Conservation (phyloP, 1,140 invertebrate species). For the Euglossa dilemma region DNA sequence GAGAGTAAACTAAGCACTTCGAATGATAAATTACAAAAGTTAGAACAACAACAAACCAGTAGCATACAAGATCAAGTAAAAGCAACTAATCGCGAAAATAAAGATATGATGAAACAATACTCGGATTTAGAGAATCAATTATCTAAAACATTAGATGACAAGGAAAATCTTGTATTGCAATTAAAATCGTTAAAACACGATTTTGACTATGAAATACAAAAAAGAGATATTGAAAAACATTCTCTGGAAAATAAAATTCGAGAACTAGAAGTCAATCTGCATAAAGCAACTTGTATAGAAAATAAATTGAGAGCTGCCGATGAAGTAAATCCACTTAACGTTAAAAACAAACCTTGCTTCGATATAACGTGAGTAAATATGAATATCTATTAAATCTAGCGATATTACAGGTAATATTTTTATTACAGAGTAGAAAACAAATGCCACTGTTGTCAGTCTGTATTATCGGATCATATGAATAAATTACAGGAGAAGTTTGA, state of each 20-base stretch:
- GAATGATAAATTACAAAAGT: conserved; percentile 66
- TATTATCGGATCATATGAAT: conserved; percentile 68
- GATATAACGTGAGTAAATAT: conserved; percentile 52
- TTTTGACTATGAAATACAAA: conserved; percentile 75
- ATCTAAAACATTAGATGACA: conserved; percentile 69
- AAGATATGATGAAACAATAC: conserved; percentile 73
- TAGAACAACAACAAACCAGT: conserved; percentile 60
- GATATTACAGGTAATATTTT: conserved; percentile 9
- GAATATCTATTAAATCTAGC: background rate
- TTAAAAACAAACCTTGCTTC: conserved; percentile 37
- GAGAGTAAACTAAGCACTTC: conserved; percentile 67
- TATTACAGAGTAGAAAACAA: conserved; percentile 55
- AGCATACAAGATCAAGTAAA: conserved; percentile 67
- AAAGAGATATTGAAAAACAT: conserved; percentile 72
- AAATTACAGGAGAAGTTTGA: conserved; percentile 77
- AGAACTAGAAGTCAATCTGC: conserved; percentile 73
- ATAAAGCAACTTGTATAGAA: conserved; percentile 52
- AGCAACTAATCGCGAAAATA: conserved; percentile 70
- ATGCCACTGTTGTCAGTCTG: conserved; percentile 42
- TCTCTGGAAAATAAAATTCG: conserved; percentile 73
- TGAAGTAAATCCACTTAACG: conserved; percentile 16
- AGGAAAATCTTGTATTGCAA: conserved; percentile 71
- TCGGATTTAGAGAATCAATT: conserved; percentile 73
- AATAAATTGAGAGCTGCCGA: conserved; percentile 10
- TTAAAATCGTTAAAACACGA: conserved; percentile 70